A percentile compares a stretch with the other conserved stretches of the same genome.
Conservation (phyloP, 2,113 vertebrate species). For the Gorilla gorilla region DNA sequence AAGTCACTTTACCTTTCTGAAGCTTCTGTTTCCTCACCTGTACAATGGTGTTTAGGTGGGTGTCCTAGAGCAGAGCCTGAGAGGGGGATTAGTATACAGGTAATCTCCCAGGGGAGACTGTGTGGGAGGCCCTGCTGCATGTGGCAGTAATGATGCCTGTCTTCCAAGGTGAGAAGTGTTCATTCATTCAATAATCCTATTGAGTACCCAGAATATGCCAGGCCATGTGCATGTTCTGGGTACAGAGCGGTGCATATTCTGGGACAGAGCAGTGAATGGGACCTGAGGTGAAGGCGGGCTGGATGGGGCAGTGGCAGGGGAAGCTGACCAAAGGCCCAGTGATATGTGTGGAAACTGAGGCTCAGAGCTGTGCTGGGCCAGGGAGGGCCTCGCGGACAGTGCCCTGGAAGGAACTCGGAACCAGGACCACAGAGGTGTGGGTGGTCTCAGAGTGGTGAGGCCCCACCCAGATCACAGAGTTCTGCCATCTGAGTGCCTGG, state of each 20-base stretch:
- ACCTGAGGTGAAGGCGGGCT: not conserved
- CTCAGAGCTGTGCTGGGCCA: not conserved
- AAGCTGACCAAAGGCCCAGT: not conserved
- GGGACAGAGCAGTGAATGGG: not conserved
- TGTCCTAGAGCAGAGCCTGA: not conserved
- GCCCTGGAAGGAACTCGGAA: not conserved
- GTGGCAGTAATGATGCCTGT: no score
- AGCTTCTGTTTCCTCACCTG: not conserved
- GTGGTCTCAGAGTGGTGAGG: not conserved
- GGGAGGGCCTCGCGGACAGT: not conserved
- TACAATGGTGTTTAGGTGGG: not conserved
- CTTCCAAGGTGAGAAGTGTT: not conserved
- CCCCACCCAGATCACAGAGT: fast-evolving
- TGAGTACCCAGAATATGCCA: not conserved
- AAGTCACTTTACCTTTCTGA: not conserved
- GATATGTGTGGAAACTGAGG: not conserved
- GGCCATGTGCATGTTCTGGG: not conserved
- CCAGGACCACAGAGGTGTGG: not conserved
- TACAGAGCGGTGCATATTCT: not conserved
- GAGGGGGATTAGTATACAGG: not conserved
- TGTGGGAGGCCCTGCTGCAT: not conserved
- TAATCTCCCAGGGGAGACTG: not conserved
- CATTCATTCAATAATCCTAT: not conserved
- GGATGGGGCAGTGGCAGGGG: not conserved
- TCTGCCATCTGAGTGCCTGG: not conserved